phyloP scores from a whole-genome alignment of 92 coral and sea anemone species.

The Parazoanthus atlanticus region DNA sequence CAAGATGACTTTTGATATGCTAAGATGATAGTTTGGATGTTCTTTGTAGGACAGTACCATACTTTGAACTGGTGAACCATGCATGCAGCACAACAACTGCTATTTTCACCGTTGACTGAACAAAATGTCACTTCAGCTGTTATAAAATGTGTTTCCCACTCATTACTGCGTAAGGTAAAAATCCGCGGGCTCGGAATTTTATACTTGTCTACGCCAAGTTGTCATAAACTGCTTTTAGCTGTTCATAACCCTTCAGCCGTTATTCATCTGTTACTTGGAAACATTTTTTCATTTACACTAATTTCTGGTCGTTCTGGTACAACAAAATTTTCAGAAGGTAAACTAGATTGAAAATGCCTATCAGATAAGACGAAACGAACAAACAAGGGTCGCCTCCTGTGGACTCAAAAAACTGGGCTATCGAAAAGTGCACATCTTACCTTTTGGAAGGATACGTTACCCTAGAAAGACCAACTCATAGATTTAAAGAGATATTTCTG shows the following conservation, averaged over 20 bases:
- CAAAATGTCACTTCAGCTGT: not conserved
- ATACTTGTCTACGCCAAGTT: not conserved
- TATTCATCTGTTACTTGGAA: not conserved
- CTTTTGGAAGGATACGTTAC: no score
- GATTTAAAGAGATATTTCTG: no score
- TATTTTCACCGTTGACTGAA: not conserved
- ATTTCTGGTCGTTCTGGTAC: not conserved
- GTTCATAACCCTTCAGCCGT: not conserved
- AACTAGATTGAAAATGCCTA: no score
- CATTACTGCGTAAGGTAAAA: not conserved
- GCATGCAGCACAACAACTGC: not conserved
- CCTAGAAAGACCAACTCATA: no score
- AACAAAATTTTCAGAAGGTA: not conserved
- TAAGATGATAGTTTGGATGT: not conserved
- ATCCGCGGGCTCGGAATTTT: constrained; percentile 1
- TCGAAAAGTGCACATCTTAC: no score
- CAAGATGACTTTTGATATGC: no score
- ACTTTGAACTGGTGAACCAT: not conserved
- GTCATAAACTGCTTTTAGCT: not conserved
- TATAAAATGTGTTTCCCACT: not conserved
- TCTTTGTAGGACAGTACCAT: not conserved
- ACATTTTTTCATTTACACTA: not conserved
- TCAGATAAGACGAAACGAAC: not conserved
- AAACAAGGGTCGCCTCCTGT: no score
- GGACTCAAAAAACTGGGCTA: no score